A percentile compares a stretch with the other conserved stretches of the same genome.
These are phyloP conservation scores for Parazoanthus atlanticus DNA, from an alignment of 92 coral and sea anemone genomes.

Conservation along the genomic window DNA sequence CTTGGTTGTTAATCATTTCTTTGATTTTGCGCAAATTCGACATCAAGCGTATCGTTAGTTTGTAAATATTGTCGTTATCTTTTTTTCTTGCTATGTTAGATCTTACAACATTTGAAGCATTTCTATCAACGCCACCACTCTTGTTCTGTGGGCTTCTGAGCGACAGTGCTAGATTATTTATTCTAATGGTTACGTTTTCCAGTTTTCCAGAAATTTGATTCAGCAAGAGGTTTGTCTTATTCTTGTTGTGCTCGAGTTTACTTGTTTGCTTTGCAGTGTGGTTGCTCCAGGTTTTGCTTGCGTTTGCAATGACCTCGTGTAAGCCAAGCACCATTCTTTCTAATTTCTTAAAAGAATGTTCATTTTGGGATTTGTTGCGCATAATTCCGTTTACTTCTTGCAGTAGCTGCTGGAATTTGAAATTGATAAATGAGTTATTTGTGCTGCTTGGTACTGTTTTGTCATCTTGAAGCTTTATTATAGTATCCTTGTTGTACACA, in stretches of 20 bases:
- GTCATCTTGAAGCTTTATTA: not conserved
- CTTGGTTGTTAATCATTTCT: not conserved
- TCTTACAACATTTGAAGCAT: not conserved
- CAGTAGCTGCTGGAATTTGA: slow-evolving; percentile 41
- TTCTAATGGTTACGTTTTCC: slow-evolving; percentile 27
- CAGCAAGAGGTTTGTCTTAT: not conserved
- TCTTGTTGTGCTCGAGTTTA: not conserved
- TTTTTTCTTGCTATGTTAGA: slow-evolving; percentile 27
- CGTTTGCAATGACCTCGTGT: slow-evolving; percentile 14
- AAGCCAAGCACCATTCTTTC: slow-evolving; percentile 41
- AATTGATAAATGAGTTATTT: not conserved
- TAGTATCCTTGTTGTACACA: not conserved
- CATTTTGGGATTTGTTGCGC: not conserved
- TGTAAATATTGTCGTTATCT: not conserved
- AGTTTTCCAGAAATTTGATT: slow-evolving; percentile 11
- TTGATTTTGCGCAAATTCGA: slow-evolving; percentile 28
- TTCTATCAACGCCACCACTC: not conserved
- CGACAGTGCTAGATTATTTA: slow-evolving; percentile 22
- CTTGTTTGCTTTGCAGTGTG: not conserved
- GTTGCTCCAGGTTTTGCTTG: not conserved
- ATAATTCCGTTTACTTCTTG: slow-evolving; percentile 45
- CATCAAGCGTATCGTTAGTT: not conserved
- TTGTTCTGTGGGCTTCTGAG: slow-evolving; percentile 21
- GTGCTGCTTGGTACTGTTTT: not conserved
- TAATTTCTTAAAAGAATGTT: slow-evolving; percentile 35